phyloP scores from a whole-genome alignment of 2,797 vertebrate genomes.

The Chaenodraco wilsoni region DNA sequence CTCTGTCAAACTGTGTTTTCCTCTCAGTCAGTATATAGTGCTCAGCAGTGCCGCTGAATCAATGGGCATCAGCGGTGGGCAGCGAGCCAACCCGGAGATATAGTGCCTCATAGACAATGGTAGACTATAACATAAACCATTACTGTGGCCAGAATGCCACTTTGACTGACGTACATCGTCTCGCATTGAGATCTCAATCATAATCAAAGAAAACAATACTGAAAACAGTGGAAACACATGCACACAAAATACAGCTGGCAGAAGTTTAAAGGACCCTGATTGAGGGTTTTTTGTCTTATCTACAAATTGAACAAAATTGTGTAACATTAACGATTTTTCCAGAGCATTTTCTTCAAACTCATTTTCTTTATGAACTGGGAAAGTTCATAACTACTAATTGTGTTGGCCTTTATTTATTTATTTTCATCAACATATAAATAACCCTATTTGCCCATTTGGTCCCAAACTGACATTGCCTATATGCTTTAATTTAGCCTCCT shows the following conservation, averaged over 20 bases:
- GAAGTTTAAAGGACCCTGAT: neutral
- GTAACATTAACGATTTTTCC: neutral
- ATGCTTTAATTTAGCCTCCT: too few relatives aligned
- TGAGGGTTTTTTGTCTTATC: neutral
- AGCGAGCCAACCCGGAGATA: conserved; percentile 53
- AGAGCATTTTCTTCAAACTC: neutral
- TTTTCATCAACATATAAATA: too few relatives aligned
- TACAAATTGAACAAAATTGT: neutral
- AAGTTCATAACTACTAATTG: too few relatives aligned
- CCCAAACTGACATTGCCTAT: too few relatives aligned
- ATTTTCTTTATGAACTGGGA: neutral
- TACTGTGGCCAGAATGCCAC: conserved; percentile 55
- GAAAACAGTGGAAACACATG: neutral
- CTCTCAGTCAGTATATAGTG: conserved; percentile 36
- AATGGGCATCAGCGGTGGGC: conserved; percentile 52
- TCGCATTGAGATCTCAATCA: conserved; percentile 37
- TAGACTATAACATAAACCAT: conserved; percentile 55
- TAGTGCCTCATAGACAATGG: conserved; percentile 31
- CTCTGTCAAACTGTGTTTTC: conserved; percentile 57
- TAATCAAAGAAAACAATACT: conserved; percentile 11
- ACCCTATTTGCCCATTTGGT: too few relatives aligned
- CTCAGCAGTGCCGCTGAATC: conserved; percentile 29
- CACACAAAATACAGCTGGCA: neutral
- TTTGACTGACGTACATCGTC: conserved; percentile 48
- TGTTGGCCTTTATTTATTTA: too few relatives aligned